Conservation (phyloP, 2,888 invertebrate genomes). For the Magallana nippona region DNA sequence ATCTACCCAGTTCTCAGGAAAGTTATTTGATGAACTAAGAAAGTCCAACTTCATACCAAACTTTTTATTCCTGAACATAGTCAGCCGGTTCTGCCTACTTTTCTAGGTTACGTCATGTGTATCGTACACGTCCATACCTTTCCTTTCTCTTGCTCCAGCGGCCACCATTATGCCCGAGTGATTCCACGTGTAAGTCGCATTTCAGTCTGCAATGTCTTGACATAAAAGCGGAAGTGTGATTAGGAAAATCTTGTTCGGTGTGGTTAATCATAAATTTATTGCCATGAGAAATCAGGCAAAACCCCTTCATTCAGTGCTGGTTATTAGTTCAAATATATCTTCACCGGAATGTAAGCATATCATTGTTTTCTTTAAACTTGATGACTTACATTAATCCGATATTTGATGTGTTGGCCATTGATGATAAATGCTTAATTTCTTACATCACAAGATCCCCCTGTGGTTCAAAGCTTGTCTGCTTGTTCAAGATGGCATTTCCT, state of each 20-base stretch:
- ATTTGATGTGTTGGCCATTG: background rate
- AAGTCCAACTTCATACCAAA: too few species aligned
- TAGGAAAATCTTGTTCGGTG: background rate
- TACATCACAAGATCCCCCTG: background rate
- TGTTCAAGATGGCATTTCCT: background rate
- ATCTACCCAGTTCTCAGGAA: too few species aligned
- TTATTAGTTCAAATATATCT: slow-evolving; percentile 1
- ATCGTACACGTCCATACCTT: background rate
- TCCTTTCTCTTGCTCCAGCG: background rate
- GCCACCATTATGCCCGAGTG: background rate
- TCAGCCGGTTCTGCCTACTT: too few species aligned
- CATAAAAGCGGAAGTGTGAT: background rate
- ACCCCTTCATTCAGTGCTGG: background rate
- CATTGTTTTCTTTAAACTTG: slow-evolving; percentile 2
- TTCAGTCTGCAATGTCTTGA: background rate
- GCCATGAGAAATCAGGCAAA: background rate
- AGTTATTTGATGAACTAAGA: too few species aligned
- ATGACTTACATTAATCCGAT: slow-evolving; percentile 19
- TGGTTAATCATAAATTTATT: background rate
- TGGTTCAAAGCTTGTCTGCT: background rate
- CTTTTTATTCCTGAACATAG: too few species aligned
- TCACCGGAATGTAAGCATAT: background rate
- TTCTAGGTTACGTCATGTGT: background rate
- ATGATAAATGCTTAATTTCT: slow-evolving; percentile 2
- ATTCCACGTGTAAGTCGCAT: slow-evolving; percentile 7